phyloP scores from a whole-genome alignment of 2,888 invertebrate species.

The Acronicta aceris region DNA sequence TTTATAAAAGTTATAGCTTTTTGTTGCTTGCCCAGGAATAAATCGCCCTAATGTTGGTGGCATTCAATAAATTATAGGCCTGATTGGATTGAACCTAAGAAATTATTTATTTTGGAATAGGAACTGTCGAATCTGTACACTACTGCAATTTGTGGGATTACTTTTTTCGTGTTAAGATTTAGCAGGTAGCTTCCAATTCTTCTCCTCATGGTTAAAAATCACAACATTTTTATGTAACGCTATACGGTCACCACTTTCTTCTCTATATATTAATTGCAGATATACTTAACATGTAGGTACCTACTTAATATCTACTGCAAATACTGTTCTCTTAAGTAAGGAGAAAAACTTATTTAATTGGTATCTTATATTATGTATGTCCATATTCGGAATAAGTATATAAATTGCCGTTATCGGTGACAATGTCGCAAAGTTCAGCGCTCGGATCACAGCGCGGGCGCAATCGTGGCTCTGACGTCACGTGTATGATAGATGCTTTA shows the following conservation, averaged over 20 bases:
- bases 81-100: constrained; percentile 11
- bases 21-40: constrained; percentile 50
- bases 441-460: constrained; percentile 62
- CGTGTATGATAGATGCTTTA: constrained; percentile 75
- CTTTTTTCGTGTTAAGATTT: no score
- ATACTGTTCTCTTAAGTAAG: no score
- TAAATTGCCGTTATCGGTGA: constrained; percentile 78
- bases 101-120: constrained; percentile 3
- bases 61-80: constrained; percentile 15
- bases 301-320: no score
- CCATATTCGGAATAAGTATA: constrained; percentile 70
- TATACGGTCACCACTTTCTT: neutral
- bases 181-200: no score
- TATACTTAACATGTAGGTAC: no score
- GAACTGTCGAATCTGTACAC: neutral
- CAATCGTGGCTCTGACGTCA: constrained; percentile 80
- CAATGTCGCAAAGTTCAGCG: constrained; percentile 82
- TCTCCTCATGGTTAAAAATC: no score
- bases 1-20: constrained; percentile 55
- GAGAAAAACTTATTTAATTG: constrained; percentile 30
- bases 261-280: neutral
- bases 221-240: no score
- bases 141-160: neutral
- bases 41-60: constrained; percentile 18
- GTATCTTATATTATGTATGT: constrained; percentile 43